Evolutionary conservation across 1,140 invertebrate genomes (phyloP).

Genomic region (Sinella curviseta): DNA sequence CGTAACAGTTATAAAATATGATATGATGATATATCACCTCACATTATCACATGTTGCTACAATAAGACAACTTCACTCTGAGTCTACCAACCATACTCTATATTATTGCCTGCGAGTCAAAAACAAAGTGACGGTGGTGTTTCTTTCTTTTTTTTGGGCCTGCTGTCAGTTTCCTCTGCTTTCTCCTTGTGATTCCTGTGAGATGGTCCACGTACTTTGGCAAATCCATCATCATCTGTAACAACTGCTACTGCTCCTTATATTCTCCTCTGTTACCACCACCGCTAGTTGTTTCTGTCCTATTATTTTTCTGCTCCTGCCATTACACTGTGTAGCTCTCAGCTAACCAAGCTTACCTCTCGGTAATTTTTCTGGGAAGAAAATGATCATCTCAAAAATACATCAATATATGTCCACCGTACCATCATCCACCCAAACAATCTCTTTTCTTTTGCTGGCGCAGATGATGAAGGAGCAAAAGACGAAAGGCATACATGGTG

Average conservation of each 20-base stretch:
- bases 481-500: neutral
- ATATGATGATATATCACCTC: too few species aligned
- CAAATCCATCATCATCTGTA: slow-evolving; percentile 17
- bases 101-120: too few species aligned
- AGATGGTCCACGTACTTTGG: neutral
- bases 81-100: too few species aligned
- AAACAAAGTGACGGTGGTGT: too few species aligned
- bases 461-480: neutral
- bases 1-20: too few species aligned
- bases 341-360: neutral
- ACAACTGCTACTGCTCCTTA: neutral
- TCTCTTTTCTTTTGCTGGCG: neutral
- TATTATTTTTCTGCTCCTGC: neutral
- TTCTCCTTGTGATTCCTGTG: neutral
- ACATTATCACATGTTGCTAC: too few species aligned
- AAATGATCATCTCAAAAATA: slow-evolving; percentile 24
- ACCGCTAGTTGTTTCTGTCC: neutral
- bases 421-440: neutral
- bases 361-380: neutral
- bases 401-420: slow-evolving; percentile 12
- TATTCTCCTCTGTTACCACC: neutral
- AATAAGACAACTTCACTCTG: too few species aligned
- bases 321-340: neutral
- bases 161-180: neutral
- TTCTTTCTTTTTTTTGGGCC: neutral